Evolutionary conservation across 2,888 invertebrate species (phyloP).

Genomic region (Nymphalis polychloros): DNA sequence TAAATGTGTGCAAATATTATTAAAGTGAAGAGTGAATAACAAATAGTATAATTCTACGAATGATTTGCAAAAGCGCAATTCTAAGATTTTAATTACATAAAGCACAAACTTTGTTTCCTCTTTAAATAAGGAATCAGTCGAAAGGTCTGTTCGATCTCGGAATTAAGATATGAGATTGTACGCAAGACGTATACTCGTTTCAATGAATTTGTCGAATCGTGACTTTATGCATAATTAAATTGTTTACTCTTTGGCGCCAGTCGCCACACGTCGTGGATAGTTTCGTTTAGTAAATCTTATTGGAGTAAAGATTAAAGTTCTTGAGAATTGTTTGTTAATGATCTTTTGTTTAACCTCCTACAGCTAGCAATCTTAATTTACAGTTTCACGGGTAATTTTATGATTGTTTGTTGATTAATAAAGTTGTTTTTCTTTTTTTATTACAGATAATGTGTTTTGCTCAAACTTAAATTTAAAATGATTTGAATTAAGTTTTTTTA

Average conservation of each 20-base stretch:
- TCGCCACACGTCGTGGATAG: constrained; percentile 68
- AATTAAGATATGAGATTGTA: constrained; percentile 23
- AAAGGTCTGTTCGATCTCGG: constrained; percentile 1
- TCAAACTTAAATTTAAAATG: background rate
- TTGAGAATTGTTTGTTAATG: constrained; percentile 54
- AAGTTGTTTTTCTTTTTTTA: constrained; percentile 20
- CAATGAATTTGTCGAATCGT: constrained; percentile 64
- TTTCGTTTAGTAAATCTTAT: constrained; percentile 65
- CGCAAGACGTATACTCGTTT: constrained; percentile 39
- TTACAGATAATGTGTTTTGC: background rate
- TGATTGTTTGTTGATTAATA: constrained; percentile 38
- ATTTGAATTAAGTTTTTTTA: background rate
- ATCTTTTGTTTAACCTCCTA: constrained; percentile 49
- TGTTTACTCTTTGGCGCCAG: constrained; percentile 73
- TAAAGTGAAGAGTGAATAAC: background rate
- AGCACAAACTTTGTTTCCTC: constrained; percentile 11
- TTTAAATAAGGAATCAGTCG: constrained; percentile 17
- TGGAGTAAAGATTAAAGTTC: constrained; percentile 59
- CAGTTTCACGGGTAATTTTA: constrained; percentile 53
- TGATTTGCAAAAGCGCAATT: too few relatives aligned
- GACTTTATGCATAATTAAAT: constrained; percentile 72
- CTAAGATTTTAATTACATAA: background rate
- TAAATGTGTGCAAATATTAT: background rate
- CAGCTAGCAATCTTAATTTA: constrained; percentile 50
- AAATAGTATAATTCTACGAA: background rate